These are phyloP conservation scores for Heteromurus nitidus DNA, from an alignment of 2,888 invertebrate genomes.

Conservation along the genomic window DNA sequence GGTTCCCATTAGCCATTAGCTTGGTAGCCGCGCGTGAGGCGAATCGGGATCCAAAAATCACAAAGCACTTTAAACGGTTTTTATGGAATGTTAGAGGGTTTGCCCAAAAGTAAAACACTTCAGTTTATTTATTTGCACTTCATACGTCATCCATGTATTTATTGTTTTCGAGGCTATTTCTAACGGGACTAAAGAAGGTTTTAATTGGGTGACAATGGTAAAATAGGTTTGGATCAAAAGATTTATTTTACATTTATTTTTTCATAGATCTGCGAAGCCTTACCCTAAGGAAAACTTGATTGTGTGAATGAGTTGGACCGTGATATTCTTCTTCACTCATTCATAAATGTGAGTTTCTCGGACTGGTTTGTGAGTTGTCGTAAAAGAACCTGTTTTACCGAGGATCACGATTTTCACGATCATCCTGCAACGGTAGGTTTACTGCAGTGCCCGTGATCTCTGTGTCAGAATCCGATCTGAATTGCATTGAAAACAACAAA, in stretches of 20 bases:
- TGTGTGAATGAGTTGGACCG: not conserved
- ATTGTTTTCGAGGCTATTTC: not conserved
- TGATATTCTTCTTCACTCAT: not conserved
- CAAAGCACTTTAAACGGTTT: not conserved
- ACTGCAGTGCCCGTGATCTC: not conserved
- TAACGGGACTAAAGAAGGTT: not conserved
- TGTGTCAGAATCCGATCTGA: not conserved
- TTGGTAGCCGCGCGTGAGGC: not conserved
- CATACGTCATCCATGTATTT: not conserved
- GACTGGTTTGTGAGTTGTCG: not conserved
- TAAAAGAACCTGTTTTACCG: not conserved
- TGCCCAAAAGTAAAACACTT: not conserved
- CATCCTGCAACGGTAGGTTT: not conserved
- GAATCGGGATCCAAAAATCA: not conserved
- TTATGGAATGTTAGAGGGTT: not conserved
- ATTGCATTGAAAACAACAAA: not conserved
- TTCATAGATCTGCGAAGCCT: not conserved
- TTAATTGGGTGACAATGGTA: conserved; percentile 3
- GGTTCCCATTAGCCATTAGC: not conserved
- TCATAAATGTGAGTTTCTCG: not conserved
- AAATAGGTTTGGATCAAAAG: not conserved
- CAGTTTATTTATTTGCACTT: not conserved
- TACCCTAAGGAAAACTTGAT: not conserved
- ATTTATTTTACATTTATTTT: not conserved
- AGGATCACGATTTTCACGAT: not conserved